Evolutionary conservation across 2,797 vertebrate genomes (phyloP).

Genomic region (Anomalospiza imberbis): DNA sequence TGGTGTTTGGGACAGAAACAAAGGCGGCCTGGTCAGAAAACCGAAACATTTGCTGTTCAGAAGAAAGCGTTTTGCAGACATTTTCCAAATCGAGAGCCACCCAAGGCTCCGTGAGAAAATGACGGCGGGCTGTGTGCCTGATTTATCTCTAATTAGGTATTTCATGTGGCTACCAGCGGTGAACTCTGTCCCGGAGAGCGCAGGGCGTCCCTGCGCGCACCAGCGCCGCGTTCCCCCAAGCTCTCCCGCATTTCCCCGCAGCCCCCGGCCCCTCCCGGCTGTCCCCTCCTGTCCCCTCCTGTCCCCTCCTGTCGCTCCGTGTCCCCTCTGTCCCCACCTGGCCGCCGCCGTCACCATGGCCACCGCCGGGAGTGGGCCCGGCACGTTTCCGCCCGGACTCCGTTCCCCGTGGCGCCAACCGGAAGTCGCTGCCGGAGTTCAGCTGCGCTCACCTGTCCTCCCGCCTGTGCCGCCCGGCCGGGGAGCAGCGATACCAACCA

Average conservation of each 20-base stretch:
- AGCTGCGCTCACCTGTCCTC: background rate
- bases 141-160: fast-evolving
- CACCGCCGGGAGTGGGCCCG: background rate
- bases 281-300: background rate
- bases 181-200: background rate
- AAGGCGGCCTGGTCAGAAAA: fast-evolving
- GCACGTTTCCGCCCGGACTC: background rate
- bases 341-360: background rate
- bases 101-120: fast-evolving
- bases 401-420: background rate
- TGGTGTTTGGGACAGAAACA: background rate
- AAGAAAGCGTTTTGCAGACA: background rate
- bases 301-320: too few species aligned
- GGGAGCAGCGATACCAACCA: fast-evolving
- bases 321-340: background rate
- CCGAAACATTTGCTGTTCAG: fast-evolving
- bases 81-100: too few species aligned
- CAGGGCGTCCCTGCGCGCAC: fast-evolving
- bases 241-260: background rate
- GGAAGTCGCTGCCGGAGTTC: fast-evolving
- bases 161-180: background rate
- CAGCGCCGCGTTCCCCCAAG: fast-evolving
- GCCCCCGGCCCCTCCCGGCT: too few species aligned
- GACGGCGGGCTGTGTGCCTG: background rate
- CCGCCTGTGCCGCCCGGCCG: fast-evolving